Percentiles rank a stretch among this genome's conserved stretches.
phyloP scores from a whole-genome alignment of 2,797 vertebrate species.

The Acestrorhynchus altus region DNA sequence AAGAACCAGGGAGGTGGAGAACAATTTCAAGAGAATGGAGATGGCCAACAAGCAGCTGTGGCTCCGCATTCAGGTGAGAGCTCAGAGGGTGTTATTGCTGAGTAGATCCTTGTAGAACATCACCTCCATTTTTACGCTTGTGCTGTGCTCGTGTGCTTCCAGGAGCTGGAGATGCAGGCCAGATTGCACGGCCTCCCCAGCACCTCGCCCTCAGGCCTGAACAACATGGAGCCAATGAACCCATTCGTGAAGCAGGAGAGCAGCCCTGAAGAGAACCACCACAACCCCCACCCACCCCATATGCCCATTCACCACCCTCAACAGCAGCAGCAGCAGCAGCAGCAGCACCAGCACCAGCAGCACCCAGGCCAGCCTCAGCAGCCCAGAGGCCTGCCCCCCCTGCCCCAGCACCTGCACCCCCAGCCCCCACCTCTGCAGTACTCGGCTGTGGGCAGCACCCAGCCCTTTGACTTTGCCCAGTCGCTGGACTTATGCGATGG shows the following conservation, averaged over 20 bases:
- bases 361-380: constrained; percentile 67
- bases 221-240: constrained; percentile 81
- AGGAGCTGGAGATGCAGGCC: constrained; percentile 99
- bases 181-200: constrained; percentile 88
- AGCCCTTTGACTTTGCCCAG: constrained; percentile 91
- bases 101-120: too few species aligned
- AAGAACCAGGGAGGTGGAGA: constrained; percentile 92
- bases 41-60: constrained; percentile 93
- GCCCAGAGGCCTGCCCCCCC: constrained; percentile 69
- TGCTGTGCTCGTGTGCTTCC: constrained; percentile 9
- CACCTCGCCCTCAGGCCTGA: constrained; percentile 86
- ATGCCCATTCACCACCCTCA: constrained; percentile 67
- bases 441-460: constrained; percentile 83
- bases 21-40: constrained; percentile 93
- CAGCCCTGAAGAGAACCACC: constrained; percentile 81
- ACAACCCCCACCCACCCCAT: constrained; percentile 69
- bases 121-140: background rate
- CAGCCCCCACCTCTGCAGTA: constrained; percentile 78
- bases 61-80: constrained; percentile 92
- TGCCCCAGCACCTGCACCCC: constrained; percentile 57
- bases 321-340: constrained; percentile 64
- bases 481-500: constrained; percentile 86
- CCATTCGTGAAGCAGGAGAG: constrained; percentile 90
- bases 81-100: too few species aligned
- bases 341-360: constrained; percentile 64